Conservation (phyloP, 92 coral and sea anemone genomes). For the Heteractis magnifica region DNA sequence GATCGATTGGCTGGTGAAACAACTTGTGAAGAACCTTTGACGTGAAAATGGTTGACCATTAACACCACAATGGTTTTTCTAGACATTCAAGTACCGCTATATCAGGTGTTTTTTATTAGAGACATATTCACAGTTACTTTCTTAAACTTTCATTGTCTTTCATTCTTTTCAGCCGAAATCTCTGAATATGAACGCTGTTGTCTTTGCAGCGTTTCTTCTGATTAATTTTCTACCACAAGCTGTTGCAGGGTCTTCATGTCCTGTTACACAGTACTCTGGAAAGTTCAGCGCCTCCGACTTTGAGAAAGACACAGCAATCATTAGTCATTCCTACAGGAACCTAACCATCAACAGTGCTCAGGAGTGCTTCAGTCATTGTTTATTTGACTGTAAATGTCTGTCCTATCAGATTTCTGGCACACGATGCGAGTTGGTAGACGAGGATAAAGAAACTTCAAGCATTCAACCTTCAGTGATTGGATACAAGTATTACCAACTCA, state of each 20-base stretch:
- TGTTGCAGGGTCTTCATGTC: not conserved
- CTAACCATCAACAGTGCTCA: slow-evolving; percentile 9
- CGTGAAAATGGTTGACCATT: too few relatives aligned
- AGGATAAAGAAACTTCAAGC: not conserved
- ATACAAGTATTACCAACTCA: not conserved
- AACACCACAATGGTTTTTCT: too few relatives aligned
- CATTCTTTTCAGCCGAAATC: too few relatives aligned
- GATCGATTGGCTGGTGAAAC: too few relatives aligned
- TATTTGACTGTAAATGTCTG: slow-evolving; percentile 20
- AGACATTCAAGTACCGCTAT: too few relatives aligned
- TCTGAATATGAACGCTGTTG: not conserved
- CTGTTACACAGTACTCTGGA: not conserved
- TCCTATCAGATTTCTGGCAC: slow-evolving; percentile 20
- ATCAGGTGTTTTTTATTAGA: too few relatives aligned
- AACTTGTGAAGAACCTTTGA: too few relatives aligned
- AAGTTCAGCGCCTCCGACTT: not conserved
- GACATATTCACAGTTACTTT: not conserved
- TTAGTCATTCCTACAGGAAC: slow-evolving; percentile 13
- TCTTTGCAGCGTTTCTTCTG: not conserved
- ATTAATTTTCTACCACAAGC: not conserved
- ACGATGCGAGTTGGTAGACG: slow-evolving; percentile 35
- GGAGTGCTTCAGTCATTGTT: slow-evolving; percentile 30
- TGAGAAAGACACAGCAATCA: not conserved
- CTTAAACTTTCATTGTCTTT: too few relatives aligned
- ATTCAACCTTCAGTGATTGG: not conserved